Base-by-base conservation (phyloP, 2,113 vertebrate species). In the Gobio gobio region DNA sequence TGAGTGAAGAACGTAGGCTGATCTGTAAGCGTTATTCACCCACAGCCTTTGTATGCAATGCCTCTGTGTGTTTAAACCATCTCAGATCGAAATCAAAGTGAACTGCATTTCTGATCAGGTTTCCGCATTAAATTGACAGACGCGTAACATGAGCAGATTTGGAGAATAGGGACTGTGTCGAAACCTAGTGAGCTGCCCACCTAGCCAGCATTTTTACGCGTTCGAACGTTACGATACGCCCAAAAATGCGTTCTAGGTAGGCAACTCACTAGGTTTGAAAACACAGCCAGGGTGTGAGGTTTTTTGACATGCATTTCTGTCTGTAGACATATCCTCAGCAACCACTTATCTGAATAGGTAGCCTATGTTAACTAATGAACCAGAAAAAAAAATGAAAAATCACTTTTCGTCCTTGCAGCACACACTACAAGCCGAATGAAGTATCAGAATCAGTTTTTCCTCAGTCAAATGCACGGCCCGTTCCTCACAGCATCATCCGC, bases 51-150 rank as follows among this genome's bases (percentile, higher is more conserved):
- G 87, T 85, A 40, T 61, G 14, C 58, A 26, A 47, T 64, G 36
- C 59, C 61, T 82, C 68, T 64, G 45, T 76, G 82, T 84, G 63
- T 73, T 85, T 78, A 85, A 51, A 85, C 29, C 79, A 73, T 78
- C 49, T 82, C 49, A 64, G 26, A 56, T 68, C 24, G 33, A 84
- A 76, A 77, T 49, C 64, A 29, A 49, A 51, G 5, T 13, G 6
- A 70, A n/a, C 47, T 63, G 29, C 63, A 82, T 45, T 54, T 40
- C 26, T 43, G 26, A 47, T 45, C 4, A 58, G 16, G n/a, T 75
- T 47, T 51, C 78, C 13, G 45, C 59, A 36, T 36, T 47, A 47
- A 75, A 59, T 45, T 49, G 70, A 26, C 70, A 56, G 43, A 24
- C 61, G 47, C 36, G 58, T 26, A 76, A 84, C 73, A 54, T 56